Conservation (phyloP, 2,888 invertebrate species). For the Abscondita cerata region DNA sequence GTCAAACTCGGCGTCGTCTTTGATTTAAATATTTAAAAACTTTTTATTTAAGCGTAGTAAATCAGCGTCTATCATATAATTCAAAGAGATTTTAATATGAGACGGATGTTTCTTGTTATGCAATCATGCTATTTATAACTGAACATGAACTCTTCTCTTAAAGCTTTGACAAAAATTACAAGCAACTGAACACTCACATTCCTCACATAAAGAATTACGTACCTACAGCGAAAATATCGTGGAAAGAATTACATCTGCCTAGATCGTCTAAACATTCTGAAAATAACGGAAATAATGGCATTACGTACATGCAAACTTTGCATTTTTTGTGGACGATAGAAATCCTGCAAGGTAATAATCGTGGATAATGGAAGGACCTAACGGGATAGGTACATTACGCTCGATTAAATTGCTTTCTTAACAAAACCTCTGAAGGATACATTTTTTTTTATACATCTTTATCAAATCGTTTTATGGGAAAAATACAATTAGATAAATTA, state of each 20-base stretch:
- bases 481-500: no score
- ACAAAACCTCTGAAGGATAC: background rate
- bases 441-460: background rate
- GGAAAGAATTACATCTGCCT: no score
- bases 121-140: background rate
- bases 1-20: no score
- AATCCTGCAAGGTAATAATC: background rate
- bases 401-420: constrained; percentile 1
- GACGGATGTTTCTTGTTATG: constrained; percentile 6
- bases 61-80: background rate
- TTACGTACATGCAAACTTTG: background rate
- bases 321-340: background rate
- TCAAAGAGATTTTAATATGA: constrained; percentile 6
- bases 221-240: no score
- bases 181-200: background rate
- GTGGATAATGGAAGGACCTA: constrained; percentile 8
- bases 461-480: background rate
- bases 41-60: no score
- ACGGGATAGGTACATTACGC: background rate
- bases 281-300: no score
- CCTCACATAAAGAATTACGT: background rate
- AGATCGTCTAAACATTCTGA: no score
- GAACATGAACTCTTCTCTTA: background rate
- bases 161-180: constrained; percentile 6
- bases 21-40: no score